Base-by-base conservation (phyloP, 1,140 invertebrate species). In the Pygmarrhopalites habei region DNA sequence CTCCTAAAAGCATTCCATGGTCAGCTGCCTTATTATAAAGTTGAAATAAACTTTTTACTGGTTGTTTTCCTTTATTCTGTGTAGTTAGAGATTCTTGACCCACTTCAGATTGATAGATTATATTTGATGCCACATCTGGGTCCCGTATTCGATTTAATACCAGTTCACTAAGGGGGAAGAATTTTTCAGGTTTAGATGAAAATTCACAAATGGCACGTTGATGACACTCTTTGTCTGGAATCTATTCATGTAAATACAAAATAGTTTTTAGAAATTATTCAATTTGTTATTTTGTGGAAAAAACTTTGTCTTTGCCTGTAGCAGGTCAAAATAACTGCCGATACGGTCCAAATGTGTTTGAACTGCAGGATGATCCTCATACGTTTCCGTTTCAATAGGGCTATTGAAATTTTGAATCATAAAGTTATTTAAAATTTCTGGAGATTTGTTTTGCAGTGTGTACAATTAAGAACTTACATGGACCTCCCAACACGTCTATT, bases 131-230 rank as follows among this genome's bases (percentile, higher is more conserved):
- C 15, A 62, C 28, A 2, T 39, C 51, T 25, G 64, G 58, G 44
- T 64, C 46, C 46, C 63, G 29, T 1, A 74, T 26, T 47, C 70
- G 60, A 43, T 73, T 72, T 32, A 72, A 44, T 43, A 74, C 60
- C 12, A 75, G 57, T 14, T 73, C 69, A 1, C 67, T 67, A 28
- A 74, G 47, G 14, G 74, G 74, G 4, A 64, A 70, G 53, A 62
- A 75, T 23, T 49, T 65, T 7, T 66, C 65, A 1, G 72, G 72
- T 1, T 71, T 62, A 1, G 72, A 66, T 0, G 73, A 64, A 52
- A 75, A 56, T 67, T 75, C 74, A 58, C 74, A 75, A n/a, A 74
- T 29, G 0, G 74, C 67, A 17, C 74, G 58, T 30, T 72, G 62
- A 57, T 74, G 73, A 46, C 74, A 75, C 12, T 63, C 29, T 17